Percentiles rank a stretch among this genome's conserved stretches.
These are phyloP conservation scores for Acipenser oxyrinchus DNA, from an alignment of 2,797 vertebrate species.

Conservation along the genomic window DNA sequence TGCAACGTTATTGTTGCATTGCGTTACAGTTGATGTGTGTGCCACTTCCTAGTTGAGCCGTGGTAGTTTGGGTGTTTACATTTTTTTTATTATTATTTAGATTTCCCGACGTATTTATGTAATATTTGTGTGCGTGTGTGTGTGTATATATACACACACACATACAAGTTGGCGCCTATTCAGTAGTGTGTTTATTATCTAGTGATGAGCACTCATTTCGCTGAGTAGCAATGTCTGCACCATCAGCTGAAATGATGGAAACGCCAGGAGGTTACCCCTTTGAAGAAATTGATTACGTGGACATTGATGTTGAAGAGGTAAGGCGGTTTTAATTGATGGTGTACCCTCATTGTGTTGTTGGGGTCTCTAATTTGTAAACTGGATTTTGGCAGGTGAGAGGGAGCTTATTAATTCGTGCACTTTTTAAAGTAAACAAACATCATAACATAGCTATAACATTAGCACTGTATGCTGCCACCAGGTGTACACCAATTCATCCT, in stretches of 20 bases:
- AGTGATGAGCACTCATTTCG: constrained; percentile 41
- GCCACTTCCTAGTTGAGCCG: background rate
- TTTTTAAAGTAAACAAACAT: too few relatives aligned
- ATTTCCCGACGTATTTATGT: constrained; percentile 12
- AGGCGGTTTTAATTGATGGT: constrained; percentile 12
- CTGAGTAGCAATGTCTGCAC: constrained; percentile 72
- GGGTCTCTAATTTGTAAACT: too few relatives aligned
- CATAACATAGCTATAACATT: too few relatives aligned
- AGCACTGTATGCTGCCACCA: too few relatives aligned
- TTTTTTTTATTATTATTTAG: background rate
- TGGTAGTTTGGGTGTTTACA: background rate
- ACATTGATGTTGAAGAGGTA: constrained; percentile 96
- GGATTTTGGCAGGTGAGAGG: too few relatives aligned
- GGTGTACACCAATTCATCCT: too few relatives aligned
- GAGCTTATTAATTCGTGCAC: too few relatives aligned
- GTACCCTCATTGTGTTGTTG: too few relatives aligned
- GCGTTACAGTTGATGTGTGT: background rate
- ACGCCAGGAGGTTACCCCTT: constrained; percentile 85
- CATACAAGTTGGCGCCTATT: background rate
- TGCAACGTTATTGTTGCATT: background rate
- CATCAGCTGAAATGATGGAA: constrained; percentile 86
- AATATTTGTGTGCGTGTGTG: background rate
- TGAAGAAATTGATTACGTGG: constrained; percentile 90
- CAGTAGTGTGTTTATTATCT: constrained; percentile 1
- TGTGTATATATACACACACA: background rate